These are phyloP conservation scores for Chroicocephalus ridibundus DNA, from an alignment of 2,113 vertebrate species.

Conservation along the genomic window DNA sequence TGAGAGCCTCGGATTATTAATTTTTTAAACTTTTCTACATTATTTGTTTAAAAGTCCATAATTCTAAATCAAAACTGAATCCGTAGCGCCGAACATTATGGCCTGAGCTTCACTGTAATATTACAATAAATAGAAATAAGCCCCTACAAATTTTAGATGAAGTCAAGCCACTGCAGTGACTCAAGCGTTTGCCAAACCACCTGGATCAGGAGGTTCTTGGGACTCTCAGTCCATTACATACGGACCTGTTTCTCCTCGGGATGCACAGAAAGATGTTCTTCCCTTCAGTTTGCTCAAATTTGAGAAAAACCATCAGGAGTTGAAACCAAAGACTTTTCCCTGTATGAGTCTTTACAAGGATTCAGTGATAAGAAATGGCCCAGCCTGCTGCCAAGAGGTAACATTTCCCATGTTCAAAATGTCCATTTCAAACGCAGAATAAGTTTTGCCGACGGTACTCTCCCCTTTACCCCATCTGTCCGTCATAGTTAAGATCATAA, in stretches of 20 bases:
- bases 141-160: not conserved
- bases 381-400: not conserved
- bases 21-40: not conserved
- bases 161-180: not conserved
- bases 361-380: not conserved
- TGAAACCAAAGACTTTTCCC: not conserved
- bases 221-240: not conserved
- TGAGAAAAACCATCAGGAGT: accelerated
- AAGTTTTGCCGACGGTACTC: not conserved
- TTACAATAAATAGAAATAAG: not conserved
- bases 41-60: not conserved
- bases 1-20: not conserved
- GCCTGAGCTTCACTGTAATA: not conserved
- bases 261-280: not conserved
- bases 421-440: not conserved
- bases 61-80: not conserved
- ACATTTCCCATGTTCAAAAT: not conserved
- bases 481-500: not conserved
- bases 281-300: not conserved
- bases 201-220: not conserved
- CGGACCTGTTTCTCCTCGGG: not conserved
- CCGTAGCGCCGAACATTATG: not conserved
- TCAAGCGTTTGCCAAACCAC: not conserved
- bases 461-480: not conserved
- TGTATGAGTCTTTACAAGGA: not conserved